These are phyloP conservation scores for Drosophila acutilabella DNA, from an alignment of 2,888 invertebrate species.

Conservation along the genomic window DNA sequence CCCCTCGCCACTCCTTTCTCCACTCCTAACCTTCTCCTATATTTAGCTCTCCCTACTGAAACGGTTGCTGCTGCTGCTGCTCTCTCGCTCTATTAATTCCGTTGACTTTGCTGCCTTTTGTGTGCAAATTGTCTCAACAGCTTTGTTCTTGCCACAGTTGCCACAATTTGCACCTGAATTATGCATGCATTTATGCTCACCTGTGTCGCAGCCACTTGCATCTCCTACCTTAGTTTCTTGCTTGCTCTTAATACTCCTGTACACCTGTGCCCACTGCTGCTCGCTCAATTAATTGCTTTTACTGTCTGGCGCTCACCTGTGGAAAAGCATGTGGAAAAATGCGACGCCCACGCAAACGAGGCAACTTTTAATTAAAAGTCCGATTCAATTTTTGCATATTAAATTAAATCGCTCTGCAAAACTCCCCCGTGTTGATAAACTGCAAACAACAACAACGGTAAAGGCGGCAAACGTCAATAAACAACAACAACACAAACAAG, in stretches of 20 bases:
- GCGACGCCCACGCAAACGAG: slow-evolving; percentile 37
- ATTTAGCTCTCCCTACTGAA: not conserved
- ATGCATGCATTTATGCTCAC: slow-evolving; percentile 75
- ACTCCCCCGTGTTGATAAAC: slow-evolving; percentile 39
- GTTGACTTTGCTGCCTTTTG: slow-evolving; percentile 27
- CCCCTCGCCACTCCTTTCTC: too few relatives aligned
- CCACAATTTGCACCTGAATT: slow-evolving; percentile 52
- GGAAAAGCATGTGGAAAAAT: slow-evolving; percentile 24
- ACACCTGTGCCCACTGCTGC: slow-evolving; percentile 5
- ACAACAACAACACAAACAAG: slow-evolving; percentile 8
- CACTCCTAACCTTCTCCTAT: not conserved
- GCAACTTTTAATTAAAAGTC: slow-evolving; percentile 75
- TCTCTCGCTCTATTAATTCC: slow-evolving; percentile 38
- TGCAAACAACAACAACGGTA: slow-evolving; percentile 18
- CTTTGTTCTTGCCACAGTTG: slow-evolving; percentile 43
- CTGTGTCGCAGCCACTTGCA: slow-evolving; percentile 40
- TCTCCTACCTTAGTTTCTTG: slow-evolving; percentile 2
- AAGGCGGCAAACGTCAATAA: slow-evolving; percentile 3
- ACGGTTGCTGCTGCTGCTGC: slow-evolving; percentile 8
- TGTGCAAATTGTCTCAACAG: slow-evolving; percentile 44
- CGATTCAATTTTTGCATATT: slow-evolving; percentile 79
- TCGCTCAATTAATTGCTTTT: slow-evolving; percentile 70
- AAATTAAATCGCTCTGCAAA: slow-evolving; percentile 57
- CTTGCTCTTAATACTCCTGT: not conserved
- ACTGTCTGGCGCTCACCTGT: slow-evolving; percentile 21